Evolutionary conservation across 2,888 invertebrate species (phyloP).

Genomic region (Aradus depressus): DNA sequence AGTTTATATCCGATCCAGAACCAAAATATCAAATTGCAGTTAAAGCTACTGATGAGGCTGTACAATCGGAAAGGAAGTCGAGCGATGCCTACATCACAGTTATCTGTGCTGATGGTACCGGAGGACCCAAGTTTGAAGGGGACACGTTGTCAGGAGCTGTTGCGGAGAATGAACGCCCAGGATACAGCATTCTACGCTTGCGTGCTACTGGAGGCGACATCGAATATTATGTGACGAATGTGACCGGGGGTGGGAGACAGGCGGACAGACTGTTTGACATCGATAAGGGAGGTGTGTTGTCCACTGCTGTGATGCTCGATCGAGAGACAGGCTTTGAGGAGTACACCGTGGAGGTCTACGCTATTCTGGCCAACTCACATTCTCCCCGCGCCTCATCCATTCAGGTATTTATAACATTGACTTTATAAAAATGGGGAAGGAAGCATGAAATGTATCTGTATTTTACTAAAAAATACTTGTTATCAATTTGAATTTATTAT

Average conservation of each 20-base stretch:
- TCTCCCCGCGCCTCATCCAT: conserved; percentile 62
- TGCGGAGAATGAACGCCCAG: conserved; percentile 78
- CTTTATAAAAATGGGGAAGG: no score
- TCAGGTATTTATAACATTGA: no score
- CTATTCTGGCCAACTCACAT: conserved; percentile 59
- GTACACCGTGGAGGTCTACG: conserved; percentile 77
- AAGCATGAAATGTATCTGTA: no score
- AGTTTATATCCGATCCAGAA: conserved; percentile 46
- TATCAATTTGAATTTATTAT: no score
- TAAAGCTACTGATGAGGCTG: conserved; percentile 85
- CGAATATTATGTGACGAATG: conserved; percentile 67
- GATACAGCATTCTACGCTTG: conserved; percentile 73
- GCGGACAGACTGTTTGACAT: conserved; percentile 85
- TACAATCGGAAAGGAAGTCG: conserved; percentile 73
- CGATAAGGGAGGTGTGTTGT: conserved; percentile 78
- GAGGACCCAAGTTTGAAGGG: conserved; percentile 49
- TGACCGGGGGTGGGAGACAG: conserved; percentile 53
- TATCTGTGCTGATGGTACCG: conserved; percentile 47
- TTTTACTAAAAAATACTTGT: neutral
- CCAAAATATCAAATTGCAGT: conserved; percentile 71
- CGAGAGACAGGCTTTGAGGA: conserved; percentile 69
- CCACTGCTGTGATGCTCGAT: conserved; percentile 72
- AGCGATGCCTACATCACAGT: conserved; percentile 79
- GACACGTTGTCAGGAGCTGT: conserved; percentile 64
- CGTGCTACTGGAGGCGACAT: conserved; percentile 54